Base-by-base conservation (phyloP, 30 jellyfish, hydroid and myxozoan genomes). In the Pseudorhiza aurosa region DNA sequence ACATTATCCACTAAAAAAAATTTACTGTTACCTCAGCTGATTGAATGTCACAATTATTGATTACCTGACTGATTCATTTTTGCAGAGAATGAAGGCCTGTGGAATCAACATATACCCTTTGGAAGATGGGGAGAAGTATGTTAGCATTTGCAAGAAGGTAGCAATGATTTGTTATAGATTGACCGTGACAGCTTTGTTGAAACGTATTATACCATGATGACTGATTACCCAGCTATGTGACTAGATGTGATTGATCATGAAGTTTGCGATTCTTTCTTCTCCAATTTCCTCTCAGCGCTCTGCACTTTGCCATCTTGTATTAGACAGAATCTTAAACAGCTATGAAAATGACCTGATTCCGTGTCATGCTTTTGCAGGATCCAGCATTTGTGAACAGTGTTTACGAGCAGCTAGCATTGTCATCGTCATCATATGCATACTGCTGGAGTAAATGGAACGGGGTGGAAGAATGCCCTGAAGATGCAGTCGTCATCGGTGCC, bases 371-470 rank as follows among this genome's bases (percentile, higher is more conserved):
- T n/a, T 40, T 67, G 15, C 37, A 91, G 98, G 96, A 71, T 35
- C 35, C 65, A 8, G 53, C 60, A 30, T 58, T 92, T 5, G 87
- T 86, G 10, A 47, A 65, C 46, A 19, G 73, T 26, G 37, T 92
- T 15, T 86, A 92, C 68, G 86, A 92, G 37, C 96, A 84, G 49
- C 85, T 92, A 17, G 92, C 98, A 24, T 56, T 92, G 59, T 77
- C 94, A 17, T 84, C 98, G 42, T 77, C 96, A 11, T 74, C 96
- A 27, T 92, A 56, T 65, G 87, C 98, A 2, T 85, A 39, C 69
- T 68, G 87, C 31, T 92, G 98, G 98, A 92, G 98, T 55, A 72
- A 75, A 72, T 92, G 98, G 98, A 92, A 81, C 59, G 85, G 88
- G 27, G 95, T 70, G 17, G 83, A 70, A 46, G 83, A 70, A 70